phyloP scores from a whole-genome alignment of 2,113 vertebrate genomes.

The Ceyx cyanopectus region DNA sequence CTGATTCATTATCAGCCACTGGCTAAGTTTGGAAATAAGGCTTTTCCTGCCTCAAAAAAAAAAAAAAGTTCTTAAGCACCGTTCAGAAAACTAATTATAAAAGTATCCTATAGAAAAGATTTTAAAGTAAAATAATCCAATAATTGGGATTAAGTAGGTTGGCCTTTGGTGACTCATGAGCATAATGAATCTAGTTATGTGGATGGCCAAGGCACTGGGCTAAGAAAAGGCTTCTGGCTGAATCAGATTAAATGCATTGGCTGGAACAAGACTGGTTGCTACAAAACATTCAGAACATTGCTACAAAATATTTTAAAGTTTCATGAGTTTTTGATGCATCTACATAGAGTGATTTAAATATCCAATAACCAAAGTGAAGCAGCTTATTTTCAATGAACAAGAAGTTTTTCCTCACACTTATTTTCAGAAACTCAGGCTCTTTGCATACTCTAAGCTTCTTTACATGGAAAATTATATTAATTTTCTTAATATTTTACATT shows the following conservation, averaged over 20 bases:
- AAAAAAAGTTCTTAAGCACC: background rate
- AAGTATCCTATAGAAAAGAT: conserved; percentile 6
- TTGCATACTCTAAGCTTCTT: background rate
- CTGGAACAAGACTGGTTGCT: background rate
- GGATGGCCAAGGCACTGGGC: background rate
- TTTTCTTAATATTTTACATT: background rate
- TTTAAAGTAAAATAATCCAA: conserved; percentile 50
- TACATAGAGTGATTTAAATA: background rate
- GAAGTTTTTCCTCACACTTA: background rate
- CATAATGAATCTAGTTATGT: conserved; percentile 4
- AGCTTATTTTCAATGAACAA: background rate
- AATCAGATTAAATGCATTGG: background rate
- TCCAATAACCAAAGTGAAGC: background rate
- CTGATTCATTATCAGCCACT: conserved; percentile 18
- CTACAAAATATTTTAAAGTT: background rate
- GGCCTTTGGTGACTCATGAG: conserved; percentile 19
- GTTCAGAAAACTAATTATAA: conserved; percentile 33
- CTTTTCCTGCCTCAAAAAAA: background rate
- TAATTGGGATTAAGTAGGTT: conserved; percentile 51
- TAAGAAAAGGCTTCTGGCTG: background rate
- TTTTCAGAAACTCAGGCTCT: background rate
- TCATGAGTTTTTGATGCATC: background rate
- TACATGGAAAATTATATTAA: background rate
- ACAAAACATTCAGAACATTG: background rate
- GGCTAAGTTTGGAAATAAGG: background rate